Evolutionary conservation across 35 echinoderm and acorn worm species (phyloP).

Genomic region (Heliocidaris erythrogramma): DNA sequence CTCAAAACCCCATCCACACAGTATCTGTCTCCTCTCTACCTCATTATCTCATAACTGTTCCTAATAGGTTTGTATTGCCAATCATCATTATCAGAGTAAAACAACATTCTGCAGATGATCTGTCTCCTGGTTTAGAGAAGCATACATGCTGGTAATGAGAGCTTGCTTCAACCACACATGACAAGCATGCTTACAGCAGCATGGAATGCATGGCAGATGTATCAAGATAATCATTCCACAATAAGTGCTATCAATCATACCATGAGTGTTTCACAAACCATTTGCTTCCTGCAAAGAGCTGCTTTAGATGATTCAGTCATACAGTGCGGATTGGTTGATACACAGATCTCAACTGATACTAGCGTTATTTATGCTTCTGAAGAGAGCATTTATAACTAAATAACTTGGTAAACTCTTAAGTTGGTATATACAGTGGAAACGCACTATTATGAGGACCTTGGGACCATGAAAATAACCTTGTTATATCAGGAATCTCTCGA

Average conservation of each 20-base stretch:
- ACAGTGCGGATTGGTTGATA: too few relatives aligned
- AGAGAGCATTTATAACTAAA: too few relatives aligned
- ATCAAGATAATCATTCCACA: not conserved
- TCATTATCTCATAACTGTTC: constrained; percentile 5
- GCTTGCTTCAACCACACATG: not conserved
- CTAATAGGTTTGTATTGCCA: constrained; percentile 3
- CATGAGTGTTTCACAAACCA: not conserved
- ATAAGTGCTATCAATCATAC: not conserved
- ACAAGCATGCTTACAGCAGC: not conserved
- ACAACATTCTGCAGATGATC: not conserved
- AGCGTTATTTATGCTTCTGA: too few relatives aligned
- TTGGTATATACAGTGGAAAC: too few relatives aligned
- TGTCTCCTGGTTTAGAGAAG: not conserved
- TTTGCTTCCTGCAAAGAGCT: not conserved
- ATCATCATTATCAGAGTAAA: not conserved
- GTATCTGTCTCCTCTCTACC: not conserved
- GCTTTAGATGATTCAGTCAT: too few relatives aligned
- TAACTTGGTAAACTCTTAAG: too few relatives aligned
- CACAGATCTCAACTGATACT: too few relatives aligned
- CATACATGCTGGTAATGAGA: too few relatives aligned
- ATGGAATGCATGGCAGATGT: not conserved
- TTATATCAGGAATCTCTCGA: too few relatives aligned
- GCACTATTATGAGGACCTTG: too few relatives aligned
- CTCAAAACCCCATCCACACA: not conserved
- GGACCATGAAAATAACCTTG: too few relatives aligned